A percentile compares a stretch with the other conserved stretches of the same genome.
phyloP scores from a whole-genome alignment of 2,888 invertebrate genomes.

The Notodonta dromedarius region DNA sequence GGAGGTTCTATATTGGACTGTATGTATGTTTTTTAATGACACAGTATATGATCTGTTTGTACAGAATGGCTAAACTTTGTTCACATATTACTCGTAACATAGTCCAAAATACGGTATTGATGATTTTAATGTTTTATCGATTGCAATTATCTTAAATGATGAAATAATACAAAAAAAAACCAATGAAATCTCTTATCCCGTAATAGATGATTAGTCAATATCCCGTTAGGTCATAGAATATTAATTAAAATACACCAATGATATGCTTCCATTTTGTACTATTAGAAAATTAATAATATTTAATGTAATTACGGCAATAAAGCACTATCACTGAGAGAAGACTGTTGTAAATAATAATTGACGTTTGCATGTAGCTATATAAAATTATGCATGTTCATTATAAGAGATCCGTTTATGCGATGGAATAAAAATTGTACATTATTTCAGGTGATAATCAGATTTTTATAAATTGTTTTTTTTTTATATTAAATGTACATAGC shows the following conservation, averaged over 20 bases:
- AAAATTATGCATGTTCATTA: slow-evolving; percentile 27
- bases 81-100: not conserved
- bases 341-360: slow-evolving; percentile 41
- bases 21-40: too few species aligned
- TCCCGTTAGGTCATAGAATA: not conserved
- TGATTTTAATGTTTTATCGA: not conserved
- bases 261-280: slow-evolving; percentile 7
- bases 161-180: not conserved
- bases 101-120: not conserved
- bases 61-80: not conserved
- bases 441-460: slow-evolving; percentile 32
- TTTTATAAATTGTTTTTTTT: slow-evolving; percentile 49
- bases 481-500: slow-evolving; percentile 48
- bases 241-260: not conserved
- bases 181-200: not conserved
- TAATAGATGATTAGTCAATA: not conserved
- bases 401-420: slow-evolving; percentile 23
- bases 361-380: slow-evolving; percentile 25
- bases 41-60: not conserved
- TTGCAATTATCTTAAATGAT: not conserved
- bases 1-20: too few species aligned
- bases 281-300: slow-evolving; percentile 3
- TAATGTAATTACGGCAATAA: slow-evolving; percentile 18
- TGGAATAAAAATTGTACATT: slow-evolving; percentile 33
- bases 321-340: slow-evolving; percentile 30